phyloP scores from a whole-genome alignment of 2,888 invertebrate species.

The Eucera pruinosa region DNA sequence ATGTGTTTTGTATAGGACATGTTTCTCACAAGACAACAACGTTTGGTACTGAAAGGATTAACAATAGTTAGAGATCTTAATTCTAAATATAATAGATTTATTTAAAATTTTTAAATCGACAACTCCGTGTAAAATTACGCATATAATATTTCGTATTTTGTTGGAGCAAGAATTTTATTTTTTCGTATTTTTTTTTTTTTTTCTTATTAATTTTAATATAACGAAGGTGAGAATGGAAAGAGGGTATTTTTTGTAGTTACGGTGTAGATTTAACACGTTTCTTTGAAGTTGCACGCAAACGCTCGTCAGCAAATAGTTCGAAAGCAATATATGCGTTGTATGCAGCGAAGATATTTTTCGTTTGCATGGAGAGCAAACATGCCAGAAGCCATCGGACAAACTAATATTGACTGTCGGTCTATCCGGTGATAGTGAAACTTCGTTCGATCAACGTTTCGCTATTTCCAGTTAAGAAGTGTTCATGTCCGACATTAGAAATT shows the following conservation, averaged over 20 bases:
- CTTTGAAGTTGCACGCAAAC: constrained; percentile 24
- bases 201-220: too few relatives aligned
- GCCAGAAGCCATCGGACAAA: constrained; percentile 50
- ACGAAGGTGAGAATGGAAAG: background rate
- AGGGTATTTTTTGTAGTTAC: background rate
- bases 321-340: constrained; percentile 32
- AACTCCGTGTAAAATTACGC: too few relatives aligned
- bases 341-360: constrained; percentile 46
- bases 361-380: constrained; percentile 44
- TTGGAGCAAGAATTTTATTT: too few relatives aligned
- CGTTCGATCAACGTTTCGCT: constrained; percentile 37
- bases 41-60: too few relatives aligned
- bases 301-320: constrained; percentile 31
- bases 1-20: too few relatives aligned
- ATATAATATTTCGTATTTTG: too few relatives aligned
- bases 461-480: constrained; percentile 9
- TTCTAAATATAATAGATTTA: too few relatives aligned
- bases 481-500: background rate
- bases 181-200: too few relatives aligned
- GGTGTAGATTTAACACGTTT: background rate
- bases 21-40: too few relatives aligned
- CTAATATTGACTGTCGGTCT: constrained; percentile 60
- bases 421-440: constrained; percentile 32
- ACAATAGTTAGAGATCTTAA: too few relatives aligned
- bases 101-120: too few relatives aligned